Evolutionary conservation across 2,113 vertebrate species (phyloP), one percentile per base, ranked within the genome.

Genomic region (Notiomystis cincta): DNA sequence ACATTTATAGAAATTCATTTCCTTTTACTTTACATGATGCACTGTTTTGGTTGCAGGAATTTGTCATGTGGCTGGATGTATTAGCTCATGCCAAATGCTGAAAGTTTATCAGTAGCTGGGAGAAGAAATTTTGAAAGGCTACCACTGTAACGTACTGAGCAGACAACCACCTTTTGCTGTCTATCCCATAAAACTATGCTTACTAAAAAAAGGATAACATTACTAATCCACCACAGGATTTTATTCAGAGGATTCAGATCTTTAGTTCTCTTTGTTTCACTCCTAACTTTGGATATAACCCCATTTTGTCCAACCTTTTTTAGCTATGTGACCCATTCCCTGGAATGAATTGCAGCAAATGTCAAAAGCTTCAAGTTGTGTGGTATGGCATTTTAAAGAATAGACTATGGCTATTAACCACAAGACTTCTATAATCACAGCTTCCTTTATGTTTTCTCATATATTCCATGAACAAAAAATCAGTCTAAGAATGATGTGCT

Each of bases 101-200:
- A 16, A 76, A 28, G 13, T 64, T 64, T 54, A 35, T 28, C 9
- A 1, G 5, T 51, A 14, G 3, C 19, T 87, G 18, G 6, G 6
- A 25, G 21, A 93, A 64, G 18, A 87, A 72, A 42, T 80, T 78
- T 9, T 31, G 57, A 28, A 66, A 54, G 38, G 20, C 8, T 27
- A 53, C 8, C 2, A 4, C 0, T 0, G 11, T 22, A 62, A 44
- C 23, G 20, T 19, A n/a, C 15, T 37, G 24, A 82, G 9, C 4
- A 48, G 17, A 40, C 1, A 7, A 56, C 10, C 21, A 61, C n/a
- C 4, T 66, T 40, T 75, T 40, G 37, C 38, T 66, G 10, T 44
- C 38, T 30, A 40, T 50, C 16, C 24, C 8, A 45, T 45, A 67
- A 15, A 53, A n/a, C 0, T 27, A 8, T 8, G 20, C 13, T 37